Evolutionary conservation across 1,140 invertebrate genomes (phyloP).

Genomic region (Drosophila serrata): DNA sequence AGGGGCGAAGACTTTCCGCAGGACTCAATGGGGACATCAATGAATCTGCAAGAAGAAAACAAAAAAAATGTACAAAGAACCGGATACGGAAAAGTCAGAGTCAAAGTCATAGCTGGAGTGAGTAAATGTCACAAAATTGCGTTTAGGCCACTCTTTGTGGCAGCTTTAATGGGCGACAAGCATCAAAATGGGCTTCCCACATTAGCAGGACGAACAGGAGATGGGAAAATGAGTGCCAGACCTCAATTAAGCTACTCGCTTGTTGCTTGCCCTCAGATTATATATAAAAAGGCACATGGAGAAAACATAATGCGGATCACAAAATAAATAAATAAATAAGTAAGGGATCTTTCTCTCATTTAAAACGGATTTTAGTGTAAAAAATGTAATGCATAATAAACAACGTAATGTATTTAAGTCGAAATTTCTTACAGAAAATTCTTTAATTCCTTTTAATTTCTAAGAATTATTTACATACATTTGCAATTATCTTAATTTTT

Average conservation of each 20-base stretch:
- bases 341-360: background rate
- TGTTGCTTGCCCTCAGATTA: constrained; percentile 31
- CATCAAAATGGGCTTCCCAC: constrained; percentile 43
- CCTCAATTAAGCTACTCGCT: constrained; percentile 62
- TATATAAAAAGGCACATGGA: background rate
- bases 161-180: constrained; percentile 58
- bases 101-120: constrained; percentile 8
- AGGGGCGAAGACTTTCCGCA: constrained; percentile 90
- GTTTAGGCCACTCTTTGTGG: constrained; percentile 54
- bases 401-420: background rate
- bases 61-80: constrained; percentile 7
- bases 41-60: constrained; percentile 86
- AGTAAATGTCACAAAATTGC: constrained; percentile 39
- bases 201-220: constrained; percentile 45
- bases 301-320: background rate
- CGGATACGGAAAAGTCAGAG: constrained; percentile 21
- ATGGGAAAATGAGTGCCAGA: constrained; percentile 34
- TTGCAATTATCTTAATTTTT: background rate
- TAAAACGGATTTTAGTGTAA: too few relatives aligned
- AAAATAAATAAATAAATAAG: background rate
- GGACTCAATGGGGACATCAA: constrained; percentile 92
- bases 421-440: background rate
- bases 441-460: background rate
- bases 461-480: too few relatives aligned
- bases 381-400: background rate